phyloP scores from a whole-genome alignment of 53 echinoderm and acorn worm species.

The Temnopleurus reevesii region DNA sequence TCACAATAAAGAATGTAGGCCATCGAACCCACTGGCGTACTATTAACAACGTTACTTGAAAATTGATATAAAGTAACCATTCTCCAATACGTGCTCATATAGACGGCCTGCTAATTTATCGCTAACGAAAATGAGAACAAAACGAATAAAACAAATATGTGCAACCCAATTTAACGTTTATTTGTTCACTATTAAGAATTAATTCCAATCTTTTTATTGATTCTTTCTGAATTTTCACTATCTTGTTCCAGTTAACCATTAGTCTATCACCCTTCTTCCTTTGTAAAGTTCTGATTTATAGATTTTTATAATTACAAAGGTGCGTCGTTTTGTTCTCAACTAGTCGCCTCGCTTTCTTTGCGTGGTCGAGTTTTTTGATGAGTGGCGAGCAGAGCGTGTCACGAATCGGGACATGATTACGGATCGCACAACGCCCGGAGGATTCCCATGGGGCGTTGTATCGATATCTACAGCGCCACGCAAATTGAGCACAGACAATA shows the following conservation, averaged over 20 bases:
- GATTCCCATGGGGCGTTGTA: slow-evolving; percentile 9
- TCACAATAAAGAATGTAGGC: no score
- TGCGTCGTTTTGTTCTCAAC: not conserved
- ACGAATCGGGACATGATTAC: slow-evolving; percentile 49
- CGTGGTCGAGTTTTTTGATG: not conserved
- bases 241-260: not conserved
- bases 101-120: not conserved
- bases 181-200: not conserved
- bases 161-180: not conserved
- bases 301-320: no score
- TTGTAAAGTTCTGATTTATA: no score
- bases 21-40: not conserved
- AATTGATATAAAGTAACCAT: not conserved
- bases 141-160: not conserved
- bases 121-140: not conserved
- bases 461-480: not conserved
- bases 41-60: no score
- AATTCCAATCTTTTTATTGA: not conserved
- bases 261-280: not conserved
- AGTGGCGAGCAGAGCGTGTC: not conserved
- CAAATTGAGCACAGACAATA: not conserved
- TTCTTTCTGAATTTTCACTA: not conserved
- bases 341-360: not conserved
- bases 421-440: not conserved
- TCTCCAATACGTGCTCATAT: not conserved